Percentiles rank a stretch among this genome's conserved stretches.
phyloP scores from a whole-genome alignment of 2,797 vertebrate species.

The Lycodopsis pacificus region DNA sequence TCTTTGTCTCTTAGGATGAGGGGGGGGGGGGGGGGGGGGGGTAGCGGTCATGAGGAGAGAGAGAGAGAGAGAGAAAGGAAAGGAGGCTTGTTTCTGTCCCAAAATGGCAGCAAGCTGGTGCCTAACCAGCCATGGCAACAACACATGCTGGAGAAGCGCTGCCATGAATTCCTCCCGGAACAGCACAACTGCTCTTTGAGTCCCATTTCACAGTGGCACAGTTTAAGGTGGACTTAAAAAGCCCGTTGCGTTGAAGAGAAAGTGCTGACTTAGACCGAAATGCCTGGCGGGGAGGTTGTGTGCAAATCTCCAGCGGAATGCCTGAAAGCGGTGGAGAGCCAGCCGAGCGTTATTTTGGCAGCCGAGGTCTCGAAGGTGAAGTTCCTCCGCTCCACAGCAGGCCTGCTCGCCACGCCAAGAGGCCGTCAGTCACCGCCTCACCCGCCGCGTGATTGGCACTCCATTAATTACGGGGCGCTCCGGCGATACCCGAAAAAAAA shows the following conservation, averaged over 20 bases:
- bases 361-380: constrained; percentile 61
- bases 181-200: constrained; percentile 13
- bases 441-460: constrained; percentile 79
- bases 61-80: neutral
- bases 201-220: constrained; percentile 46
- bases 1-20: constrained; percentile 63
- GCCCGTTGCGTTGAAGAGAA: constrained; percentile 28
- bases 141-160: constrained; percentile 63
- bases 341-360: constrained; percentile 19
- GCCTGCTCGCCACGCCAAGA: constrained; percentile 50
- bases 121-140: constrained; percentile 67
- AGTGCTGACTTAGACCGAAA: constrained; percentile 49
- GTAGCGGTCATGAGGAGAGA: constrained; percentile 9
- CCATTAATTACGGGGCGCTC: constrained; percentile 73
- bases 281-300: constrained; percentile 1
- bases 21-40: neutral
- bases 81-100: constrained; percentile 52
- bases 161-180: constrained; percentile 48
- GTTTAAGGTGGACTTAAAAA: constrained; percentile 56
- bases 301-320: constrained; percentile 41
- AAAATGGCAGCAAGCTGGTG: constrained; percentile 59
- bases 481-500: constrained; percentile 57
- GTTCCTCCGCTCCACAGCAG: constrained; percentile 60
- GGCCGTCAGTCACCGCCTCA: constrained; percentile 67
- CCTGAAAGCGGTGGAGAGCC: constrained; percentile 12